Evolutionary conservation across 2,888 invertebrate species (phyloP), one percentile per base, ranked within the genome.

Genomic region (Drosophila basisetae): DNA sequence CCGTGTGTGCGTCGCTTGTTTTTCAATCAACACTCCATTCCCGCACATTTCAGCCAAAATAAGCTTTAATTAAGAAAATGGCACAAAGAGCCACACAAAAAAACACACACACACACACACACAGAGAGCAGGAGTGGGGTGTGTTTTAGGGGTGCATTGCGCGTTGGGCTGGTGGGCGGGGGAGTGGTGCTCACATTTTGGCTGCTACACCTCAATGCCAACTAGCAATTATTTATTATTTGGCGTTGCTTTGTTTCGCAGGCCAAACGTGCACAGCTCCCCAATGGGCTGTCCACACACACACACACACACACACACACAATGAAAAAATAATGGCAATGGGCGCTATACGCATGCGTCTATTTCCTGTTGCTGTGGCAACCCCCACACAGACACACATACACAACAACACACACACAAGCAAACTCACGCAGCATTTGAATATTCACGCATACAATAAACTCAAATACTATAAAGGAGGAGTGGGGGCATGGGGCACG

Each of bases 281-380:
- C 80, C 80, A 82, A 82, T 71, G 79, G 78, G 68, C 71, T 65
- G 70, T 50, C 66, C 70, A 66, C 55, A 61, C 74, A 64, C 63
- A 52, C 62, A 55, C 68, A 56, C 52, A 61, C 76, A 62, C 60
- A 62, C 50, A 50, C 35, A 64, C 49, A 62, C 43, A 54, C 59
- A 66, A 41, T 64, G 58, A 50, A 53, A 52, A 62, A 72, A 78
- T 63, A 62, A 62, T 28, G 56, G 35, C 64, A 65, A 60, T 56
- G 61, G 41, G 43, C 56, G 76, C 73, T 74, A 78, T 80, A 91
- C 91, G 91, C 91, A 91, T 91, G 92, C 92, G 92, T 91, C 85
- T 84, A 89, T 90, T 83, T 92, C 82, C 82, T 90, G 90, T 91
- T 92, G 90, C 92, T 89, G 91, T 84, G 91, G 92, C 91, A 92